Conservation (phyloP, 2,113 vertebrate genomes). For the Oryzias woworae region DNA sequence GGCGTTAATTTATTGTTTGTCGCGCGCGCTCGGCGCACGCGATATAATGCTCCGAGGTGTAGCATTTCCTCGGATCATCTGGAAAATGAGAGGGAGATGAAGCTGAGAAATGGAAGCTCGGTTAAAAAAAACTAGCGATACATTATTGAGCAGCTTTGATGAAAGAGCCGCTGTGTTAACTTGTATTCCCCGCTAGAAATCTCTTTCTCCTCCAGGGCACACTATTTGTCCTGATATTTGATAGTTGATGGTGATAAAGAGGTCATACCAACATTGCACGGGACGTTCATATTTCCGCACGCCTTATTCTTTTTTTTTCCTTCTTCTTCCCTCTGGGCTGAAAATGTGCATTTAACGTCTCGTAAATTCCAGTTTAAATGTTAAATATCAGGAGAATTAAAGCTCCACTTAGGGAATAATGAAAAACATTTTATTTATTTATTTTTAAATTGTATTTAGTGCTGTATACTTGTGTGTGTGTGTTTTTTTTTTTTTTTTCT, state of each 20-base stretch:
- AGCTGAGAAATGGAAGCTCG: conserved; percentile 52
- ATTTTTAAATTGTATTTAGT: neutral
- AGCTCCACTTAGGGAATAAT: conserved; percentile 46
- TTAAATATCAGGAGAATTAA: conserved; percentile 49
- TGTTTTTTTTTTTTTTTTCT: neutral
- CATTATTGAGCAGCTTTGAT: conserved; percentile 59
- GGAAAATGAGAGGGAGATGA: conserved; percentile 47
- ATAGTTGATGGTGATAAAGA: conserved; percentile 71
- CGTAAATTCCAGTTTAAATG: conserved; percentile 40
- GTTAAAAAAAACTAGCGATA: conserved; percentile 49
- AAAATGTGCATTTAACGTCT: conserved; percentile 37
- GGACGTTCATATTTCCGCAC: conserved; percentile 49
- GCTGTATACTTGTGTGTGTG: conserved; percentile 38
- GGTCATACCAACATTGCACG: conserved; percentile 61
- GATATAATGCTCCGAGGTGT: conserved; percentile 27
- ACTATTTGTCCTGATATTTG: conserved; percentile 66
- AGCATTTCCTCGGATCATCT: conserved; percentile 47
- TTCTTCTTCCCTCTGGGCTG: neutral
- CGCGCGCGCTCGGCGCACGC: conserved; percentile 23
- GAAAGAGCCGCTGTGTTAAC: conserved; percentile 66
- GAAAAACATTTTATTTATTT: conserved; percentile 29
- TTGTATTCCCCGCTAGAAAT: conserved; percentile 68
- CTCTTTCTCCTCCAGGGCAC: conserved; percentile 48
- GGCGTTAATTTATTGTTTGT: conserved; percentile 54
- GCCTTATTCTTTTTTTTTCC: conserved; percentile 23